phyloP scores from a whole-genome alignment of 2,113 vertebrate genomes.

The Erythrocercus mccallii region DNA sequence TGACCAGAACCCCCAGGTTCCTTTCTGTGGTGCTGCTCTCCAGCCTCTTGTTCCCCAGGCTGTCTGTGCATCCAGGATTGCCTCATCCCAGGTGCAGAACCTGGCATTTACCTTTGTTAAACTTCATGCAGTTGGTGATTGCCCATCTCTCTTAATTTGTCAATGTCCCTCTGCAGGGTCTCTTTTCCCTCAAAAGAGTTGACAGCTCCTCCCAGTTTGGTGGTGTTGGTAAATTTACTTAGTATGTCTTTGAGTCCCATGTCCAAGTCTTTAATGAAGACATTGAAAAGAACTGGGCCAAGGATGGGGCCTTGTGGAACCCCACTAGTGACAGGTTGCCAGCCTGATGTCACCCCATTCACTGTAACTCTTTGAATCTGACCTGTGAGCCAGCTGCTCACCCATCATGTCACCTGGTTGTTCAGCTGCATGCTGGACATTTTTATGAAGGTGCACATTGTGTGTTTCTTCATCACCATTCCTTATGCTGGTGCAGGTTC shows the following conservation, averaged over 20 bases:
- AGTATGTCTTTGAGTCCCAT: neutral
- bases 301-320: neutral
- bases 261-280: neutral
- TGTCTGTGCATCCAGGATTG: neutral
- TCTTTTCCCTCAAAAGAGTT: neutral
- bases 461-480: neutral
- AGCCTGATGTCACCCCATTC: neutral
- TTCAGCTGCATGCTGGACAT: neutral
- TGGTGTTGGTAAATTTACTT: neutral
- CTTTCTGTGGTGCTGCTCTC: neutral
- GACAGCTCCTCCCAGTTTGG: neutral
- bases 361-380: neutral
- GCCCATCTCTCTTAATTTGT: neutral
- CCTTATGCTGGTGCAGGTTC: neutral
- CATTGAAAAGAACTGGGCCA: neutral
- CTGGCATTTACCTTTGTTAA: rapidly evolving
- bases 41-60: neutral
- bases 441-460: neutral
- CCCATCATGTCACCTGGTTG: neutral
- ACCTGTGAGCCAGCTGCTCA: neutral
- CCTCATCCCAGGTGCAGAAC: neutral
- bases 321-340: too few species aligned
- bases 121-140: neutral
- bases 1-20: neutral
- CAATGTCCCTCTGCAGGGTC: neutral